Percentiles rank a stretch among this genome's conserved stretches.
These are phyloP conservation scores for Urocyon cinereoargenteus DNA, from an alignment of 2,797 vertebrate genomes.

Conservation along the genomic window DNA sequence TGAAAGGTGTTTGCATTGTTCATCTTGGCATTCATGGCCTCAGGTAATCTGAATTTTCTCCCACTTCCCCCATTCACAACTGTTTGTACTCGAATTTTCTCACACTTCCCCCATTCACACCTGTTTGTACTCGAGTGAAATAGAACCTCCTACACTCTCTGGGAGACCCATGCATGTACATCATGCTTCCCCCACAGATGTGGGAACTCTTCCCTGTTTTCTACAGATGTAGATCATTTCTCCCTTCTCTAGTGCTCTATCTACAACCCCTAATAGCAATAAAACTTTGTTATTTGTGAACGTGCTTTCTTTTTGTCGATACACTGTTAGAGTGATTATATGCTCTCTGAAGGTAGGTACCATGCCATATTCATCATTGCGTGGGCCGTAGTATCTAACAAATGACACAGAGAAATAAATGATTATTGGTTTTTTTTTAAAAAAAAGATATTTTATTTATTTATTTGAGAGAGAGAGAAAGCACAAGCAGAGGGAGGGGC, in stretches of 20 bases:
- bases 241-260: not conserved
- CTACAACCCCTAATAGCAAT: not conserved
- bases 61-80: not conserved
- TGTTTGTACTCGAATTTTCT: no score
- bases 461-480: not conserved
- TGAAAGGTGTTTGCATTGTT: not conserved
- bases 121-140: not conserved
- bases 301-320: not conserved
- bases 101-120: no score
- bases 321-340: not conserved
- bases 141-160: not conserved
- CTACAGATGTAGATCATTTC: not conserved
- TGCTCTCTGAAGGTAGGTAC: not conserved
- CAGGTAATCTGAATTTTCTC: not conserved
- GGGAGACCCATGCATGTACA: rapidly evolving
- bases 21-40: not conserved
- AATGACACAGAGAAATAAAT: not conserved
- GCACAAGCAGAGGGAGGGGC: not conserved
- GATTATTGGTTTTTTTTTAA: not conserved
- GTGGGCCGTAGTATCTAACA: not conserved
- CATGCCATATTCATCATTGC: not conserved
- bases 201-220: not conserved
- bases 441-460: not conserved
- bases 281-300: not conserved
- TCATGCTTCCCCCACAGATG: not conserved